Evolutionary conservation across 2,113 vertebrate species (phyloP).

Genomic region (Ailurus styani): DNA sequence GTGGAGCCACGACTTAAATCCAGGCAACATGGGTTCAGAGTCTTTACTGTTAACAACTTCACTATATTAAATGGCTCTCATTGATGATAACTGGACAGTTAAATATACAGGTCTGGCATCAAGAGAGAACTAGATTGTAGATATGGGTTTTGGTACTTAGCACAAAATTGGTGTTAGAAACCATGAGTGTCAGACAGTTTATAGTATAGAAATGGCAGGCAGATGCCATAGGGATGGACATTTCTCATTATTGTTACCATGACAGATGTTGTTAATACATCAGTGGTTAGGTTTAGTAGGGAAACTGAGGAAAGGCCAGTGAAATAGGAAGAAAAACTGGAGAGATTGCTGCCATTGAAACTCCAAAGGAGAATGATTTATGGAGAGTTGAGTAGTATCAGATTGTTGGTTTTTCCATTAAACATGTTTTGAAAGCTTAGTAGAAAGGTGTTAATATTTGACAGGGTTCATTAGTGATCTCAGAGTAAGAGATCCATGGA

Average conservation of each 20-base stretch:
- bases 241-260: not conserved
- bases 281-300: not conserved
- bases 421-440: not conserved
- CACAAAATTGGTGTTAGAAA: conserved; percentile 8
- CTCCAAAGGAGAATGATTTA: not conserved
- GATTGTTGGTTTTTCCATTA: conserved; percentile 3
- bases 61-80: not conserved
- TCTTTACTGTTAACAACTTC: not conserved
- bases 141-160: not conserved
- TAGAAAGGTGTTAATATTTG: conserved; percentile 1
- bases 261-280: not conserved
- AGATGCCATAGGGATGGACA: not conserved
- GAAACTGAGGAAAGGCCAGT: not conserved
- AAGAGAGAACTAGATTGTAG: not conserved
- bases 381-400: not conserved
- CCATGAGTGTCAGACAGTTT: not conserved
- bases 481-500: not conserved
- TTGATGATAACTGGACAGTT: not conserved
- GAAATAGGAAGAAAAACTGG: not conserved
- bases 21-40: not conserved
- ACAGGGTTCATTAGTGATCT: not conserved
- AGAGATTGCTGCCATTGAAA: not conserved
- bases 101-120: not conserved
- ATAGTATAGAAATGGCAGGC: not conserved
- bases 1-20: not conserved